Percentiles rank a stretch among this genome's conserved stretches.
phyloP scores from a whole-genome alignment of 2,888 invertebrate genomes.

The Callosobruchus maculatus region DNA sequence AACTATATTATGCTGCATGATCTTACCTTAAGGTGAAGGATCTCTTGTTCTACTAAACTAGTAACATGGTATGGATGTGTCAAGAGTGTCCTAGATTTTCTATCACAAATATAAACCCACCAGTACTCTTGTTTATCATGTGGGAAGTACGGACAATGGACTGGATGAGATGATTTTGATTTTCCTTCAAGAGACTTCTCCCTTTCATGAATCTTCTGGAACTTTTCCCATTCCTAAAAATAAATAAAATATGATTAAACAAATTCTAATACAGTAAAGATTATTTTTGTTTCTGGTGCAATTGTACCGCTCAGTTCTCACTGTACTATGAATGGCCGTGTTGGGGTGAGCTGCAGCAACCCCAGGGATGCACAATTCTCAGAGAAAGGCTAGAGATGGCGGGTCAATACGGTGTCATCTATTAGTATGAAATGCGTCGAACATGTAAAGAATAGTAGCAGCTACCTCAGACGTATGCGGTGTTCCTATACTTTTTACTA shows the following conservation, averaged over 20 bases:
- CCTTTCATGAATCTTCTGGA: slow-evolving; percentile 82
- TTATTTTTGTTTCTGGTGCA: too few relatives aligned
- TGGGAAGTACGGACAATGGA: slow-evolving; percentile 95
- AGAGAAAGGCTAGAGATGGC: too few relatives aligned
- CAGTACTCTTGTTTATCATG: slow-evolving; percentile 97
- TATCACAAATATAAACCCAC: slow-evolving; percentile 99
- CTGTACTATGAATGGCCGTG: too few relatives aligned
- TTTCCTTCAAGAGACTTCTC: slow-evolving; percentile 88
- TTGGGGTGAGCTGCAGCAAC: too few relatives aligned
- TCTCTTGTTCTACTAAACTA: slow-evolving; percentile 83
- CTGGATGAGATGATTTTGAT: slow-evolving; percentile 91
- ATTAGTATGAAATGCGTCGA: too few relatives aligned
- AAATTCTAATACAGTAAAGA: too few relatives aligned
- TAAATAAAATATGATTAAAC: neutral
- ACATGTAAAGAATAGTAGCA: too few relatives aligned
- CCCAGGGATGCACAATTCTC: neutral
- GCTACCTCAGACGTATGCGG: too few relatives aligned
- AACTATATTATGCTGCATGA: too few relatives aligned
- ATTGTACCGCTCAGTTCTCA: too few relatives aligned
- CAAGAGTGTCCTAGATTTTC: slow-evolving; percentile 85
- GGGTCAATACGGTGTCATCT: too few relatives aligned
- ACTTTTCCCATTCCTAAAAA: slow-evolving; percentile 80
- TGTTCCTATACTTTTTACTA: too few relatives aligned
- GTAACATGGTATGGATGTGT: slow-evolving; percentile 94
- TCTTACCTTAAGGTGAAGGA: slow-evolving; percentile 79